phyloP scores from a whole-genome alignment of 1,140 invertebrate species.

The Drosophila nikananu region DNA sequence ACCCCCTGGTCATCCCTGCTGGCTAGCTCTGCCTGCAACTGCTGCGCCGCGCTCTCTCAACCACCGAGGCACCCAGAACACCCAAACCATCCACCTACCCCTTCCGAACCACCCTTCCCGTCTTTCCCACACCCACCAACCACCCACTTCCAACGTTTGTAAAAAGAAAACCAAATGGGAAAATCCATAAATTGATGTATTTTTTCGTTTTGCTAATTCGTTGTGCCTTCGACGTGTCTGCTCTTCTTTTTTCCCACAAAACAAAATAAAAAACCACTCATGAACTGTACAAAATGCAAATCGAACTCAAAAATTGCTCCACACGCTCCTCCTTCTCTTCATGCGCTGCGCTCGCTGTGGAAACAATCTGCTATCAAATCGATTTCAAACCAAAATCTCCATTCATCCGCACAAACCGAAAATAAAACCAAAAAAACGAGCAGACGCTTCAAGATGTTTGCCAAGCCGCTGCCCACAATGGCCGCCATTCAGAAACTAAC shows the following conservation, averaged over 20 bases:
- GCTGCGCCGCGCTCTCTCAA: slow-evolving; percentile 47
- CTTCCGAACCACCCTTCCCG: slow-evolving; percentile 21
- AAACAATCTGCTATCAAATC: slow-evolving; percentile 63
- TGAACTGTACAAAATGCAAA: slow-evolving; percentile 71
- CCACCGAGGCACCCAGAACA: slow-evolving; percentile 24
- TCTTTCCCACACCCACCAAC: slow-evolving; percentile 17
- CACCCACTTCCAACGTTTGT: slow-evolving; percentile 53
- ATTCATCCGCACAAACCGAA: slow-evolving; percentile 46
- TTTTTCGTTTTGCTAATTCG: slow-evolving; percentile 77
- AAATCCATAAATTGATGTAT: slow-evolving; percentile 79
- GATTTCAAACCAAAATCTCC: slow-evolving; percentile 58
- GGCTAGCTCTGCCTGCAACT: slow-evolving; percentile 35
- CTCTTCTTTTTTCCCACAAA: slow-evolving; percentile 73
- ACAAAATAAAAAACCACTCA: slow-evolving; percentile 43
- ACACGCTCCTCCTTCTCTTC: slow-evolving; percentile 68
- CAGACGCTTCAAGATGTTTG: slow-evolving; percentile 84
- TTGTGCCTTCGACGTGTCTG: slow-evolving; percentile 77
- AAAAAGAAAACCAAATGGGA: slow-evolving; percentile 51
- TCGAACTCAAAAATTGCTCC: slow-evolving; percentile 61
- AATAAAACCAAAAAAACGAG: slow-evolving; percentile 34
- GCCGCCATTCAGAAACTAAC: slow-evolving; percentile 75
- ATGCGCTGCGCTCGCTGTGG: slow-evolving; percentile 81
- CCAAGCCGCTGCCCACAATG: slow-evolving; percentile 65
- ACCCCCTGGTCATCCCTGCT: slow-evolving; percentile 28
- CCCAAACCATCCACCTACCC: slow-evolving; percentile 15